These are phyloP conservation scores for Camptogramma bilineatum DNA, from an alignment of 2,888 invertebrate genomes.

Conservation along the genomic window DNA sequence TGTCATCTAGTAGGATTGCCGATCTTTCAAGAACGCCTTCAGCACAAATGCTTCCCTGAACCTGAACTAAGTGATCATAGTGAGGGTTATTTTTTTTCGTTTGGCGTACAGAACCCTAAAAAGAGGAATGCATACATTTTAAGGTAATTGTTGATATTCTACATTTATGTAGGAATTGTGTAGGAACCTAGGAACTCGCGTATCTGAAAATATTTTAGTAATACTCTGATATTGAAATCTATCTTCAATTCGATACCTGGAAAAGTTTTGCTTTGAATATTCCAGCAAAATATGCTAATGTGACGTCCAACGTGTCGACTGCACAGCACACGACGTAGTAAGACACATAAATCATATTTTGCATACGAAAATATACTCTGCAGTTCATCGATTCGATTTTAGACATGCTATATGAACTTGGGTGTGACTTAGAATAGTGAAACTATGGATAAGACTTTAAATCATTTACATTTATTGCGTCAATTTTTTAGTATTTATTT, in stretches of 20 bases:
- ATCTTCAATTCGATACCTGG: constrained; percentile 7
- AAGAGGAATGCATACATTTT: too few relatives aligned
- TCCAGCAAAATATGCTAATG: constrained; percentile 47
- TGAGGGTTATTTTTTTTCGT: too few relatives aligned
- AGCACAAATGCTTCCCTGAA: too few relatives aligned
- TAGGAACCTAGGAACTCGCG: too few relatives aligned
- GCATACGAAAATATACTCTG: constrained; percentile 63
- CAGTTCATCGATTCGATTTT: constrained; percentile 72
- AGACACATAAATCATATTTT: constrained; percentile 78
- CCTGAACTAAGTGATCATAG: too few relatives aligned
- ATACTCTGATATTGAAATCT: background rate
- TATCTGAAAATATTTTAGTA: background rate
- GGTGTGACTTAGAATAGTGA: constrained; percentile 29
- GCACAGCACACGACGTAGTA: constrained; percentile 46
- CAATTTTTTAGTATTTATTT: background rate
- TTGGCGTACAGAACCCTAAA: too few relatives aligned
- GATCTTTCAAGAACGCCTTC: too few relatives aligned
- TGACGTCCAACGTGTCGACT: constrained; percentile 53
- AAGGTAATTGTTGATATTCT: too few relatives aligned
- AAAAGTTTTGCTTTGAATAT: constrained; percentile 31
- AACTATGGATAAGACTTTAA: constrained; percentile 37
- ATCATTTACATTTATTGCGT: background rate
- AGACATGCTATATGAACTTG: constrained; percentile 61
- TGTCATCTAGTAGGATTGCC: too few relatives aligned
- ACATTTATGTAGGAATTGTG: too few relatives aligned